A percentile compares a stretch with the other conserved stretches of the same genome.
Evolutionary conservation across 2,113 vertebrate species (phyloP).

Genomic region (Coptodon rendalli): DNA sequence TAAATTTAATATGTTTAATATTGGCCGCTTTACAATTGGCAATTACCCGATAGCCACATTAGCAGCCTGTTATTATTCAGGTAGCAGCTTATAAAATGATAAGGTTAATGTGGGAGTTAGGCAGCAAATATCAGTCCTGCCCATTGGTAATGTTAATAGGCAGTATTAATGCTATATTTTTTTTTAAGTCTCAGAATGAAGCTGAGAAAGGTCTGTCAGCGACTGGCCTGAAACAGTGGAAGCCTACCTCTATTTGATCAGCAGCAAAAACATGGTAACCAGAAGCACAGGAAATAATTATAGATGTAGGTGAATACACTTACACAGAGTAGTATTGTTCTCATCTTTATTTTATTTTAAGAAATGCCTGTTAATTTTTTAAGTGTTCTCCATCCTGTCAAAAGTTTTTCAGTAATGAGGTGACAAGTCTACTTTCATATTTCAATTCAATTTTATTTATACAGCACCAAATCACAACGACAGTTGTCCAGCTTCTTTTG

Average conservation of each 20-base stretch:
- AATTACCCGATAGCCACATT: neutral
- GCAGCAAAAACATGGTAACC: neutral
- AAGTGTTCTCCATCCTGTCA: neutral
- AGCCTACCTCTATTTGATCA: neutral
- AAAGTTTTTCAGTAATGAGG: rapidly evolving
- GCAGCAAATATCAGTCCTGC: neutral
- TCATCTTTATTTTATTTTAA: neutral
- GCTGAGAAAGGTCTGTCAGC: neutral
- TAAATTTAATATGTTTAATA: neutral
- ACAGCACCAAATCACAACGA: neutral
- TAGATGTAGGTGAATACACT: neutral
- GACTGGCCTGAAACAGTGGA: neutral
- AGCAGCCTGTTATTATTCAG: neutral
- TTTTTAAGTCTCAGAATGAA: neutral
- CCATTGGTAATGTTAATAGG: neutral
- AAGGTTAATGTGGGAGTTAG: neutral
- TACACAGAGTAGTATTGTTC: neutral
- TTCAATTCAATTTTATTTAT: rapidly evolving
- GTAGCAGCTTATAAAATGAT: neutral
- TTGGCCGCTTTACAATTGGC: neutral
- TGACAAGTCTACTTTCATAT: neutral
- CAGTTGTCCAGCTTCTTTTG: neutral
- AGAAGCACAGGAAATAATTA: neutral
- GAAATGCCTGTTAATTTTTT: neutral
- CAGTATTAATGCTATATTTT: neutral